Evolutionary conservation across 1,140 invertebrate genomes (phyloP).

Genomic region (Dolichoris vasculosae): DNA sequence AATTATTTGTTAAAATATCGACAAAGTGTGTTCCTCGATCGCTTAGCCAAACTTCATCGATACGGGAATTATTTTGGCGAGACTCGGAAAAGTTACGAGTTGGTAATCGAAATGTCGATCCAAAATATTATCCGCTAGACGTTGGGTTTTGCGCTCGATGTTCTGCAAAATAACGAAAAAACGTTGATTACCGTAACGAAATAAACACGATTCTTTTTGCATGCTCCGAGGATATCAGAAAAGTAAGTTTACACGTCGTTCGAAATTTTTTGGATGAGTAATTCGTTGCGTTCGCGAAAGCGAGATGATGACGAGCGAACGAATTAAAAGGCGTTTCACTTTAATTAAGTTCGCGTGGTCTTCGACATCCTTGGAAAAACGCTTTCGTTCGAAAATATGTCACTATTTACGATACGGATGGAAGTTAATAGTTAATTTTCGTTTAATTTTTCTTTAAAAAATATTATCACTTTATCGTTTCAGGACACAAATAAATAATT

Average conservation of each 20-base stretch:
- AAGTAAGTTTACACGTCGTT: conserved; percentile 56
- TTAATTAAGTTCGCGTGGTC: conserved; percentile 1
- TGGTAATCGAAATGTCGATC: not conserved
- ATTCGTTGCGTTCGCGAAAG: not conserved
- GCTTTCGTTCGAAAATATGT: conserved; percentile 4
- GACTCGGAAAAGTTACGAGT: too few relatives aligned
- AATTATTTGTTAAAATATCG: too few relatives aligned
- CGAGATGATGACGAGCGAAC: not conserved
- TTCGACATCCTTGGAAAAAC: conserved; percentile 8
- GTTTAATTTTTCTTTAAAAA: not conserved
- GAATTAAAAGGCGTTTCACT: conserved; percentile 31
- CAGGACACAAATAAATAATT: not conserved
- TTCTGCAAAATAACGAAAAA: not conserved
- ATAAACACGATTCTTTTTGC: conserved; percentile 38
- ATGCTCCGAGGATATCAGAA: conserved; percentile 58
- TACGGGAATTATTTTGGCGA: too few relatives aligned
- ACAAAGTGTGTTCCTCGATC: too few relatives aligned
- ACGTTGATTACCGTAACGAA: not conserved
- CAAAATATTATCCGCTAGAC: not conserved
- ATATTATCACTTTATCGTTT: not conserved
- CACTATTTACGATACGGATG: not conserved
- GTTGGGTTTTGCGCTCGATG: not conserved
- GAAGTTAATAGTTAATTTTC: conserved; percentile 3
- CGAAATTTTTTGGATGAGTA: not conserved
- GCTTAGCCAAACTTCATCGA: too few relatives aligned